Base-by-base conservation (phyloP, 2,797 vertebrate species). In the Argya squamiceps region DNA sequence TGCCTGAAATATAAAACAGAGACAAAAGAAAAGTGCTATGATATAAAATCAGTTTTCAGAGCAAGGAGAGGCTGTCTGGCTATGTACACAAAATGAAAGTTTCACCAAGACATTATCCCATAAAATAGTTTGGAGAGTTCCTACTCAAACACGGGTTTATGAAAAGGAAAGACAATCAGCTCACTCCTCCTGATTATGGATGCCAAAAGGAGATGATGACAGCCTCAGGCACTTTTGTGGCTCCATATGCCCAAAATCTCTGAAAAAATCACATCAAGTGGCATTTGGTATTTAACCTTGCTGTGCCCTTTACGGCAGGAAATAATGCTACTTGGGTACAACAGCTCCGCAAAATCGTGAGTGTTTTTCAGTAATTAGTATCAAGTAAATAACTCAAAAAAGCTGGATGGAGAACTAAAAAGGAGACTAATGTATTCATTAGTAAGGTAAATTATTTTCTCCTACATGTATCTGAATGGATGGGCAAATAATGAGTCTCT, bases 121-220 rank as follows among this genome's bases (percentile, higher is more conserved):
- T 78, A 9, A 92, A 88, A 88, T 49, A 89, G 65, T 86, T 81
- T 55, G 47, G 29, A 81, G 77, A 75, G 69, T 39, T 88, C 41
- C 91, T 53, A 44, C 78, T 85, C 36, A 84, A 89, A 63, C 0
- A 8, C 37, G 36, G 65, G 52, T 44, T 80, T 88, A 44, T 22
- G 63, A 52, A 86, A 76, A 88, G 83, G 63, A 94, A 88, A 93
- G 85, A 84, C 85, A 93, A 79, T 81, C 91, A 88, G 63, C 76
- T 86, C 7, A 1, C 46, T 93, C 91, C 73, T 96, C 78, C 73
- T 96, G 84, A 93, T 91, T 91, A 80, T 3, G 0, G 81, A 80
- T 88, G 49, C 94, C 85, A 67, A n/a, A 91, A 84, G 78, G 84
- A 84, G 84, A 84, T 92, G 89, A 94, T 91, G 71, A 93, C 0